These are phyloP conservation scores for Poecilia gillii DNA, from an alignment of 2,797 vertebrate genomes.

Conservation along the genomic window DNA sequence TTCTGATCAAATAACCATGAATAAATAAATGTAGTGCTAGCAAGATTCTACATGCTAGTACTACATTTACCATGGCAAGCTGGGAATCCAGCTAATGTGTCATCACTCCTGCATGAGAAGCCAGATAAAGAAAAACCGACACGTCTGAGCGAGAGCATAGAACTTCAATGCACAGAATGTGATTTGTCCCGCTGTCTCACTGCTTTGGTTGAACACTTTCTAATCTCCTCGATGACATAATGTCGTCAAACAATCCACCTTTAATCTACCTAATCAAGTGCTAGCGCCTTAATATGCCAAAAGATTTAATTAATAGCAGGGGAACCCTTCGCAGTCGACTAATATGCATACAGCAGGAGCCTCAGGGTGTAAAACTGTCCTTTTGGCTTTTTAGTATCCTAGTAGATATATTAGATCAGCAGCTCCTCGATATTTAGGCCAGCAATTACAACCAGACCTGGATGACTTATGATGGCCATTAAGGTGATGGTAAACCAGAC, in stretches of 20 bases:
- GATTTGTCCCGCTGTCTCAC: neutral
- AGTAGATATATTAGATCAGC: constrained; percentile 44
- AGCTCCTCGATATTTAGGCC: constrained; percentile 60
- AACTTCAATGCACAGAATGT: neutral
- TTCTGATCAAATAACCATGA: neutral
- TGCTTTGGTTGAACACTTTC: constrained; percentile 1
- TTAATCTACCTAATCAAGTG: neutral
- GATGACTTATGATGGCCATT: constrained; percentile 70
- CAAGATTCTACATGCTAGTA: neutral
- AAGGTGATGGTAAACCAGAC: constrained; percentile 63
- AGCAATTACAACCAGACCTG: constrained; percentile 52
- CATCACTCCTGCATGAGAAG: neutral
- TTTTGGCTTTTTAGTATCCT: constrained; percentile 50
- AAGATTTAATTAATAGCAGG: constrained; percentile 39
- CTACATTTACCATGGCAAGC: neutral
- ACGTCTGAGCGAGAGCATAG: neutral
- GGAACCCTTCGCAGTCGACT: constrained; percentile 43
- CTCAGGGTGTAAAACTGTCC: constrained; percentile 34
- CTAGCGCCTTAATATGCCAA: neutral
- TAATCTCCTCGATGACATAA: neutral
- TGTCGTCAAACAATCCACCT: neutral
- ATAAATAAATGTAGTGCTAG: neutral
- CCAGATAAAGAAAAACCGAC: neutral
- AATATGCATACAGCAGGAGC: constrained; percentile 41
- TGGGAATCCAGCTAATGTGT: neutral